Evolutionary conservation across 2,113 vertebrate species (phyloP), one percentile per base, ranked within the genome.

Genomic region (Epinephelus lanceolatus): DNA sequence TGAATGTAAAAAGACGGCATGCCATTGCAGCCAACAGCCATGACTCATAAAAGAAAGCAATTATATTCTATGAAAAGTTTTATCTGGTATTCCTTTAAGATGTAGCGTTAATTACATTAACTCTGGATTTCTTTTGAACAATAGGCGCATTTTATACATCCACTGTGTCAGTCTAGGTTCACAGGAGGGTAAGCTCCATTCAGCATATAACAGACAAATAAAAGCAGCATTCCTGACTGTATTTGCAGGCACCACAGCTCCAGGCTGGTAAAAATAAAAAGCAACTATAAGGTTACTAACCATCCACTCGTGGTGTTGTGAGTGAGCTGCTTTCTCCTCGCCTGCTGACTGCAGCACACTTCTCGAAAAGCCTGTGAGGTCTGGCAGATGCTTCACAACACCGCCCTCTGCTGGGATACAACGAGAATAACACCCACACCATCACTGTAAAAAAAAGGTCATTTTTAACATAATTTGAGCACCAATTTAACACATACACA

Each of bases 361-460:
- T 84, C 66, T 60, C 62, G 49, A 61, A 59, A 72, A 66, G n/a
- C 71, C 37, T 62, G 57, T 71, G 19, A 37, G 33, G 33, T 37
- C 6, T 37, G 6, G 33, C 7, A 57, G 37, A 51, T 14, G 19
- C n/a, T 23, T 53, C 66, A 49, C 86, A 88, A 78, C 71, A 83
- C 65, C 19, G 14, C 89, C 90, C 91, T 82, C 91, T 93, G 71
- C 71, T 87, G 93, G 91, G 19, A 5, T 17, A 4, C n/a, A 65
- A 1, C 3, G 6, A 63, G 66, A 86, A 69, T 5, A 42, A 56
- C 73, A 45, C 37, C 60, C 40, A 75, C 2, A 5, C 6, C 67
- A 78, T 23, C 19, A 6, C 49, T 19, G 4, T 21, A 18, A 27
- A 30, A 27, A 30, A 25, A 84, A 65, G 10, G 2, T 51, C n/a